Evolutionary conservation across 2,113 vertebrate species (phyloP), one percentile per base, ranked within the genome.

Genomic region (Cheirogaleus medius): DNA sequence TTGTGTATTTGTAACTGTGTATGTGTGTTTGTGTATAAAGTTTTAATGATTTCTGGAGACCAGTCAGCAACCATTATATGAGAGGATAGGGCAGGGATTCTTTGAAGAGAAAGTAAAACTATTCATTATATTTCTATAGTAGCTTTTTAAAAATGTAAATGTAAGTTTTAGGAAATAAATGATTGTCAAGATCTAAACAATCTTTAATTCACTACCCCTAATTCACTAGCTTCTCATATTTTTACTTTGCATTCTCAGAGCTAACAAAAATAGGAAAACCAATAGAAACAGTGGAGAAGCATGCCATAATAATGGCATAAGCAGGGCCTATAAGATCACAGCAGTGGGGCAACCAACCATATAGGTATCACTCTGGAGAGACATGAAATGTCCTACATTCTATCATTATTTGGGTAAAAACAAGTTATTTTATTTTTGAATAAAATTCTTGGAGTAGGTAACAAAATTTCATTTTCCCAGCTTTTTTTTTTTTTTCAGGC

Each of bases 1-100:
- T 82, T 94, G 73, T 95, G 56, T 95, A 90, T 94, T 90, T 96
- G 96, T 94, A 77, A 90, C n/a, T 91, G n/a, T 97, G 34, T 88
- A 68, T 92, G 76, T 96, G 77, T 97, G 94, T 82, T 87, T 96
- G 64, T 91, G 60, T 95, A 89, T 93, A 88, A 92, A 92, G 56
- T 52, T 86, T 95, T 84, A 71, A 47, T 63, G 49, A 78, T 94
- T 94, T 88, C 52, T 94, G 60, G 83, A 93, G 34, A 58, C 78
- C 20, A 80, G 27, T 93, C 71, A 95, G 66, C 58, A 95, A n/a
- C 39, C 89, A 29, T 32, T 56, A 1, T 44, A 27, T 88, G 56
- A 85, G 47, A 83, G 56, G 47, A 47, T 68, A 73, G 39, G 39
- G 4, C n/a, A 68, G 39, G 60, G 10, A 68, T 83, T 96, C 58